phyloP scores from a whole-genome alignment of 2,113 vertebrate species.

The Notarius quadriscutis region DNA sequence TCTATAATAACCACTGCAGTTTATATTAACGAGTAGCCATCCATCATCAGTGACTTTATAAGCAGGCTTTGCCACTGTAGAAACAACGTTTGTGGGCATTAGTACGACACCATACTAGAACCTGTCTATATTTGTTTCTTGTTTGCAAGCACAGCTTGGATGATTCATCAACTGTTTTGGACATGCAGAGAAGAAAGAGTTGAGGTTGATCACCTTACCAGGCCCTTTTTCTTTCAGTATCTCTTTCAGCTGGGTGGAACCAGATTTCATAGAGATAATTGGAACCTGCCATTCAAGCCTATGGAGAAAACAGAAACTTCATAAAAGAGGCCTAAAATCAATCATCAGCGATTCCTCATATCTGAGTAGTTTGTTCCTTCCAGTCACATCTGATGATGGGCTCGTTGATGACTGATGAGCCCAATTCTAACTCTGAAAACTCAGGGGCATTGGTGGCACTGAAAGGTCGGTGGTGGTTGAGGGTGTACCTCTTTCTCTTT shows the following conservation, averaged over 20 bases:
- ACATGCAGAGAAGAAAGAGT: not conserved
- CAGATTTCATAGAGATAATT: constrained; percentile 57
- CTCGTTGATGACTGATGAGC: too few species aligned
- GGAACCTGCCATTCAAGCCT: constrained; percentile 81
- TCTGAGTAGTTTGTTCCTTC: too few species aligned
- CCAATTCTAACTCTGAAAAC: too few species aligned
- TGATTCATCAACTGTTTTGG: not conserved
- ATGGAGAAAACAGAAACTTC: constrained; percentile 25
- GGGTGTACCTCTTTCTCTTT: too few species aligned
- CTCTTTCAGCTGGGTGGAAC: fast-evolving
- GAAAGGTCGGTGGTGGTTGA: too few species aligned
- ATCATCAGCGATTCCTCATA: not conserved
- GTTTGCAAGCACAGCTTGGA: not conserved
- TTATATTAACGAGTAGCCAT: constrained; percentile 86
- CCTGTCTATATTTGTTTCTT: not conserved
- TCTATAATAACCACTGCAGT: constrained; percentile 82
- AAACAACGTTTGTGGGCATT: not conserved
- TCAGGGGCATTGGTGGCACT: too few species aligned
- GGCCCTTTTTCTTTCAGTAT: constrained; percentile 37
- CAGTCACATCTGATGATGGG: too few species aligned
- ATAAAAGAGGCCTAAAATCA: not conserved
- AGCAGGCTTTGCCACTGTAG: constrained; percentile 21
- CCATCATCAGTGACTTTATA: constrained; percentile 21
- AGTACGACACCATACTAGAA: not conserved
- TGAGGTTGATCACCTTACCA: constrained; percentile 35